Evolutionary conservation across 2,797 vertebrate genomes (phyloP), one percentile per base, ranked within the genome.

Genomic region (Nothura maculosa): DNA sequence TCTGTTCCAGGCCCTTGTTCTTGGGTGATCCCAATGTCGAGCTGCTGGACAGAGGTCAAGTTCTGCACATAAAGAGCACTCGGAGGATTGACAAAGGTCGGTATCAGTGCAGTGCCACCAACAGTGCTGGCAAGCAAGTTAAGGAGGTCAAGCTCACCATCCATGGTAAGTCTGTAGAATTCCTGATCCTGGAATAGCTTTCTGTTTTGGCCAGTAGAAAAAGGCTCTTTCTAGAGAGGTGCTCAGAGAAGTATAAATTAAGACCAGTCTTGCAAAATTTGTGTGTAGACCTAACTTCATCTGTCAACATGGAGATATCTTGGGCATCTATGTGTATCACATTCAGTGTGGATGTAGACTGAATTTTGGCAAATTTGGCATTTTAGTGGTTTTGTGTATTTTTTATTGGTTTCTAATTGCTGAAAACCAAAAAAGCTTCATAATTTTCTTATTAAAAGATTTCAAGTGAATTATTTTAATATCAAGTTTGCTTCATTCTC

Each of bases 41-140:
- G 90, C 97, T 99, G 80, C 96, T 95, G 72, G 97, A 98, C 90
- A 97, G 90, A 92, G 98, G 98, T 83, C 99, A 99, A 97, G 87
- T 98, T 85, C 95, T 99, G 78, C 98, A 91, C 93, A 98, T 99
- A 90, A 99, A 98, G 96, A 98, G 94, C 19, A 97, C 97, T 24
- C 98, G 98, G 80, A 98, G 99, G 68, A 97, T 98, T 72, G 99
- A 99, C 96, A 99, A 99, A 96, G 99, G 99, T 3, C 98, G 94
- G 36, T 99, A 99, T 89, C 99, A 99, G 89, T 99, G 99, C 78
- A 97, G 98, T 5, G 99, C 97, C 66, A 97, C 96, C 40, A 99
- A 99, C 69, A 75, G 97, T 32, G 99, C 99, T 28, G 99, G 99
- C 57, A 99, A 99, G 88, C 98, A 98, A 96, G 96, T 98, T 85